Evolutionary conservation across 2,888 invertebrate genomes (phyloP), one percentile per base, ranked within the genome.

Genomic region (Achlya flavicornis): DNA sequence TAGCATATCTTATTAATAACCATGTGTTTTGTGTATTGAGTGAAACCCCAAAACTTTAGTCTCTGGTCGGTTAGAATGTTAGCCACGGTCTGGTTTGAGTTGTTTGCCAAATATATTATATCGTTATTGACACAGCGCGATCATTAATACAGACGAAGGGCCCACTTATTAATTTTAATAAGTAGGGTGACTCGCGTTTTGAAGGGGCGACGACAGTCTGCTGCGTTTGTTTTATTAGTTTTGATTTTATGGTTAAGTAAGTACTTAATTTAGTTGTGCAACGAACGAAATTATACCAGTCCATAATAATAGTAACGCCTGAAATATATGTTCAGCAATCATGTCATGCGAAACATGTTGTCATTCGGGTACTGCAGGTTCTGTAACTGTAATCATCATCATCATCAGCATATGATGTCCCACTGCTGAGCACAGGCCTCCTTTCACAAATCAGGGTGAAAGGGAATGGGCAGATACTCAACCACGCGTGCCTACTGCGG

Each of bases 131-230:
- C 92, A 91, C 81, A 92, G 90, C 85, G 83, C 86, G 89, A 89
- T 92, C 92, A 91, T 93, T 93, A 93, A 92, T 92, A 87, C 88
- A 88, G 86, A 84, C 86, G 87, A 85, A 89, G 91, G 89, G 88
- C 91, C 86, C 89, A 88, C 90, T 93, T 93, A 93, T 93, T 93
- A 93, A 93, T 92, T 92, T 93, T 93, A 92, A 93, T 93, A 93
- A 92, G 89, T 89, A 85, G 92, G 92, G 92, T 88, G 90, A 88
- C 85, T 85, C 74, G 78, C 71, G 68, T 75, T 84, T 77, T 82
- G 79, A 84, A 85, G 90, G 89, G 88, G 85, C 76, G 86, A 83
- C 84, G 86, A 88, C 88, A 86, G 83, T 77, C 71, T 74, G 78
- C 75, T 68, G 72, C 76, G 85, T 85, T 86, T 89, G 88, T 88